Base-by-base conservation (phyloP, 2,113 vertebrate genomes). In the Centrocercus urophasianus region DNA sequence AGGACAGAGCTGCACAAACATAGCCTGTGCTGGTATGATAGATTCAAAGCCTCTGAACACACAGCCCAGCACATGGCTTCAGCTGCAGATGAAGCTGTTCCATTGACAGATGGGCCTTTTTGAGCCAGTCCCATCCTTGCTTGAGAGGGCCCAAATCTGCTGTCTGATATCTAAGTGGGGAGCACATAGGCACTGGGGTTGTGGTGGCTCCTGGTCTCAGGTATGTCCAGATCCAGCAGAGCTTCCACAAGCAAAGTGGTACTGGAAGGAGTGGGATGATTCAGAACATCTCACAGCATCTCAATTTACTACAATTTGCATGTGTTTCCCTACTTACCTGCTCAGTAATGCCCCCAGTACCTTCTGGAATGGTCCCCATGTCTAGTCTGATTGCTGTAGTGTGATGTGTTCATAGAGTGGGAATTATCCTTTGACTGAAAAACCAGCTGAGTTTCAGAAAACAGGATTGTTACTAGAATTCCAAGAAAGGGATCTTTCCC, bases 1-100 rank as follows among this genome's bases (percentile, higher is more conserved):
- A 36, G 36, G 42, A 32, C 12, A 40, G 67, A 47, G 56, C 25
- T 64, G 43, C 56, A 30, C 30, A 22, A 54, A n/a, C 4, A 3
- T 11, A 36, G 36, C n/a, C n/a, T 22, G 9, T 18, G 20, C 42
- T 32, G 4, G 17, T 19, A n/a, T 19, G 14, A n/a, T 1, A 0
- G 4, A 61, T 4, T 7, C 54, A 36, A 64, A n/a, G n/a, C 30
- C 56, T 42, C 32, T 7, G 14, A 50, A 30, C 0, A 1, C 56
- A 56, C 43, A 59, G 38, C 38, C 48, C 79, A 54, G 50, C 4
- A 4, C 38, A 2, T 0, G 2, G 32, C 32, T 77, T 43, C 54
- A 17, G 76, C 34, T 32, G 34, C 67, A 19, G 2, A 25, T 5
- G 13, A 21, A 40, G n/a, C 30, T 43, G 15, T 16, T 13, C 27